A percentile compares a stretch with the other conserved stretches of the same genome.
Conservation (phyloP, 2,888 invertebrate species). For the Panzeria rudis region DNA sequence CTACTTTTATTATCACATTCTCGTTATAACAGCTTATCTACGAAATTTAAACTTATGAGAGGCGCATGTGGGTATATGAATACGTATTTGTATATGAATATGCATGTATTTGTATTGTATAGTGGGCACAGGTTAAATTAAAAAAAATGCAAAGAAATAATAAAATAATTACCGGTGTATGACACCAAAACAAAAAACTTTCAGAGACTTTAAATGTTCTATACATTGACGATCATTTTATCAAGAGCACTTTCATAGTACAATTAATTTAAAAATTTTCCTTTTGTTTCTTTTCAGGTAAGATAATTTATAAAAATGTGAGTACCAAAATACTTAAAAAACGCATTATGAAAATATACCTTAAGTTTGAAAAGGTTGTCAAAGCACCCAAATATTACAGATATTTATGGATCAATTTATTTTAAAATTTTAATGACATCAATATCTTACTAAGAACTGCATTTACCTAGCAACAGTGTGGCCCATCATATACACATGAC, state of each 20-base stretch:
- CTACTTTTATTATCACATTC: slow-evolving; percentile 45
- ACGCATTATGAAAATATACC: too few species aligned
- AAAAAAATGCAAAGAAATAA: slow-evolving; percentile 28
- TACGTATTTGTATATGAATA: not conserved
- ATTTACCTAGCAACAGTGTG: too few species aligned
- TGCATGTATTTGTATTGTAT: not conserved
- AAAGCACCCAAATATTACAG: too few species aligned
- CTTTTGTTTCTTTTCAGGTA: slow-evolving; percentile 22
- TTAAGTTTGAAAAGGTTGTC: too few species aligned
- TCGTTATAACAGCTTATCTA: slow-evolving; percentile 63
- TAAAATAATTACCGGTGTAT: slow-evolving; percentile 69
- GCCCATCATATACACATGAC: too few species aligned
- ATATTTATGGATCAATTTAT: too few species aligned
- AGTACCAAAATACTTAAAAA: not conserved
- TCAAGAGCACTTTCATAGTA: not conserved
- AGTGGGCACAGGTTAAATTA: slow-evolving; percentile 5
- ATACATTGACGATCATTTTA: not conserved
- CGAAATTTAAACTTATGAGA: slow-evolving; percentile 45
- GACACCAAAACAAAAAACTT: slow-evolving; percentile 30
- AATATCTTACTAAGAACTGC: too few species aligned
- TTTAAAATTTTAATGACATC: too few species aligned
- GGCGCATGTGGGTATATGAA: not conserved
- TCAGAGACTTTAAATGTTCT: slow-evolving; percentile 41
- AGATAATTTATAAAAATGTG: not conserved
- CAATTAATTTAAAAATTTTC: not conserved